Percentiles rank a stretch among this genome's conserved stretches.
These are phyloP conservation scores for Drosophila quadrilineata DNA, from an alignment of 1,140 invertebrate species.

Conservation along the genomic window DNA sequence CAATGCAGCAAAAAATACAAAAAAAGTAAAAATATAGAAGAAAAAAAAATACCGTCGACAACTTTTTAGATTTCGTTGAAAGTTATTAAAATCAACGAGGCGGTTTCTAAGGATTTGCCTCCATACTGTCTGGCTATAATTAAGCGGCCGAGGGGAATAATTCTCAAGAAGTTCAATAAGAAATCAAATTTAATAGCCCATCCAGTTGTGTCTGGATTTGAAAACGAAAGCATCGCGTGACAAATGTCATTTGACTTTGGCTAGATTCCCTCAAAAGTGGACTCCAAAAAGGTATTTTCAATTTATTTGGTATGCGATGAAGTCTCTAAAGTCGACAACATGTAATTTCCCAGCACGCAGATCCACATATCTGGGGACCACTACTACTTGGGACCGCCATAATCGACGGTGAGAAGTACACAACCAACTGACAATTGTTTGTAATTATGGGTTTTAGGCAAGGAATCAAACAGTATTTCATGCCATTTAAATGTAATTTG, in stretches of 20 bases:
- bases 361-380: too few species aligned
- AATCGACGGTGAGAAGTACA: constrained; percentile 71
- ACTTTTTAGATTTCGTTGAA: constrained; percentile 52
- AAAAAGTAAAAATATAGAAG: not conserved
- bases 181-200: constrained; percentile 74
- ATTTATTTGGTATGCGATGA: constrained; percentile 9
- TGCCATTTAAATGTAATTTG: constrained; percentile 76
- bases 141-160: constrained; percentile 43
- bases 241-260: constrained; percentile 76
- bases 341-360: constrained; percentile 71
- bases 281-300: constrained; percentile 16
- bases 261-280: constrained; percentile 49
- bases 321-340: constrained; percentile 10
- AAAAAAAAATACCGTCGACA: constrained; percentile 28
- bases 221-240: constrained; percentile 63
- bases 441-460: constrained; percentile 61
- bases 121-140: constrained; percentile 50
- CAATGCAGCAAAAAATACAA: constrained; percentile 26
- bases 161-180: constrained; percentile 66
- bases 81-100: constrained; percentile 71
- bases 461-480: constrained; percentile 75
- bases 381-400: constrained; percentile 31
- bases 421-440: constrained; percentile 63
- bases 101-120: constrained; percentile 16
- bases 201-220: constrained; percentile 67